phyloP scores from a whole-genome alignment of 2,888 invertebrate species.

The Noctua pronuba region DNA sequence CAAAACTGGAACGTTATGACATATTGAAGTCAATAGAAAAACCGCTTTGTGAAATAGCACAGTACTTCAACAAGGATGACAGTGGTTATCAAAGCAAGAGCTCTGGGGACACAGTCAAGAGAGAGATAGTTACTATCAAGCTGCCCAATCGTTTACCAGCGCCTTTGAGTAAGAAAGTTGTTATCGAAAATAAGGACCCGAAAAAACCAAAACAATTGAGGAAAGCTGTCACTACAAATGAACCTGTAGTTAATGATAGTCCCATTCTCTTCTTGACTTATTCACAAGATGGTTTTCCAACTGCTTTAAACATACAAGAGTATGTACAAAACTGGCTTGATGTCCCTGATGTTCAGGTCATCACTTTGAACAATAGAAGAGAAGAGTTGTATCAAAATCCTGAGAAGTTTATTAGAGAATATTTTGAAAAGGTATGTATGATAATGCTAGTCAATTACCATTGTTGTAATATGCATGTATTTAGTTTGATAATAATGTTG shows the following conservation, averaged over 20 bases:
- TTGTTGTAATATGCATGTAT: neutral
- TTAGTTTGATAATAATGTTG: slow-evolving; percentile 2
- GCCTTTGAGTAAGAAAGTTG: slow-evolving; percentile 81
- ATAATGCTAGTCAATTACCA: neutral
- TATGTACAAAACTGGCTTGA: slow-evolving; percentile 87
- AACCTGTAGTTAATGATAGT: slow-evolving; percentile 74
- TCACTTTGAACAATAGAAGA: slow-evolving; percentile 87
- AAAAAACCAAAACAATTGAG: slow-evolving; percentile 75
- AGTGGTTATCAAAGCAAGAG: slow-evolving; percentile 86
- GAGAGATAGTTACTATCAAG: slow-evolving; percentile 83
- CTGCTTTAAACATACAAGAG: slow-evolving; percentile 86
- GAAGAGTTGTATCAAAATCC: slow-evolving; percentile 89
- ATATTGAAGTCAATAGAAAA: slow-evolving; percentile 87
- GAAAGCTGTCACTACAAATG: slow-evolving; percentile 69
- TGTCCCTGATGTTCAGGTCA: slow-evolving; percentile 79
- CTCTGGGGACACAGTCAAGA: slow-evolving; percentile 70
- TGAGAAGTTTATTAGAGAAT: slow-evolving; percentile 89
- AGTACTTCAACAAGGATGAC: slow-evolving; percentile 84
- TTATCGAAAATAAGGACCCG: slow-evolving; percentile 75
- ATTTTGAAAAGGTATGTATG: slow-evolving; percentile 88
- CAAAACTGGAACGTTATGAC: slow-evolving; percentile 88
- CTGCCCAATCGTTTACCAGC: slow-evolving; percentile 84
- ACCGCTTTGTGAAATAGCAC: slow-evolving; percentile 80
- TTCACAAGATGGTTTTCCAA: slow-evolving; percentile 87
- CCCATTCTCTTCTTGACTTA: slow-evolving; percentile 89